Conservation (phyloP, 2,113 vertebrate genomes). For the Telmatochromis brachygnathus region DNA sequence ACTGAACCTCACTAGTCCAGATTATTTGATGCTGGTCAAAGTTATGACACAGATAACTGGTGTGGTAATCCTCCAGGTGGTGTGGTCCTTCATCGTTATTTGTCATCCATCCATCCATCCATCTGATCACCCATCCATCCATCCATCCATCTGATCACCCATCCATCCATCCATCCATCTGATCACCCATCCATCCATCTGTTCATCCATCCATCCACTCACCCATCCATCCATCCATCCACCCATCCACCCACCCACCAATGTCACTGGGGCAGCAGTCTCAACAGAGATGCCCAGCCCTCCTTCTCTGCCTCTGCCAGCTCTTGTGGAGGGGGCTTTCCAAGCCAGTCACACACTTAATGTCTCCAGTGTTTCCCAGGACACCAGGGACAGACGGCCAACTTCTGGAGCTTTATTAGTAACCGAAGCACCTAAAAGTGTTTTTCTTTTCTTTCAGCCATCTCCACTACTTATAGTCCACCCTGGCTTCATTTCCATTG, state of each 20-base stretch:
- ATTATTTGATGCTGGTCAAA: neutral
- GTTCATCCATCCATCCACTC: too few relatives aligned
- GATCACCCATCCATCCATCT: neutral
- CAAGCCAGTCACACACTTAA: neutral
- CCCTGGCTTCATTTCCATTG: neutral
- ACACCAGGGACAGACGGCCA: neutral
- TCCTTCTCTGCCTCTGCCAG: neutral
- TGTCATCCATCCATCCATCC: neutral
- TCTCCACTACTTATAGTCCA: neutral
- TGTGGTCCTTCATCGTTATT: neutral
- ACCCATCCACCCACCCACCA: neutral
- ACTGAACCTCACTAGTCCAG: neutral
- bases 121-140: neutral
- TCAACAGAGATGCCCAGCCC: neutral
- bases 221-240: neutral
- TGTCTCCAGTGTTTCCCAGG: neutral
- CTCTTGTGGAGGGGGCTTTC: neutral
- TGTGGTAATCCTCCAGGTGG: neutral
- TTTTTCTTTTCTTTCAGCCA: neutral
- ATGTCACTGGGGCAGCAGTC: neutral
- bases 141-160: neutral
- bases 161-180: neutral
- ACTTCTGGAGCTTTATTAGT: neutral
- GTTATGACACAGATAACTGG: neutral
- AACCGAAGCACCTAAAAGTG: neutral